These are phyloP conservation scores for Vidua chalybeata DNA, from an alignment of 2,113 vertebrate species.

Conservation along the genomic window DNA sequence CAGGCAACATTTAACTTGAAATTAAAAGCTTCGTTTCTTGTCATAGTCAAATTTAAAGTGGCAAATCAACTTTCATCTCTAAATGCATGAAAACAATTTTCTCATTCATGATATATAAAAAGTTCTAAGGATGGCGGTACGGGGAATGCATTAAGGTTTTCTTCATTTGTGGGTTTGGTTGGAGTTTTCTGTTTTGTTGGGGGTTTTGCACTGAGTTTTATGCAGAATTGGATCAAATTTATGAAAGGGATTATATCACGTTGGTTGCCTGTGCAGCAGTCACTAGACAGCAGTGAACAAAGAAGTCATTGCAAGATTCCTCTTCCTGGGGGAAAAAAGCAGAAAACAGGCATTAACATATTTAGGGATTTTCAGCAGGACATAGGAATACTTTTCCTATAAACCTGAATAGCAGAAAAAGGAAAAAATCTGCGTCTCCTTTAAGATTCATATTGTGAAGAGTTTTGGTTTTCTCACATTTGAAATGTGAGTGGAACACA, in stretches of 20 bases:
- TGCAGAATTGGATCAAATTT: not conserved
- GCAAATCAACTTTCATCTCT: not conserved
- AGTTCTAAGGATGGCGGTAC: not conserved
- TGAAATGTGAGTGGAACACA: not conserved
- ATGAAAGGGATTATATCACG: fast-evolving
- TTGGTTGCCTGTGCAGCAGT: not conserved
- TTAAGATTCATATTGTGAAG: not conserved
- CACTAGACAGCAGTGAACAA: not conserved
- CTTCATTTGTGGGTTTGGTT: not conserved
- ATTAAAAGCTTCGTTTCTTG: not conserved
- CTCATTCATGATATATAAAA: not conserved
- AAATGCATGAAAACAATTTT: not conserved
- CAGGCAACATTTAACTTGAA: not conserved
- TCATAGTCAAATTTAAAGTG: not conserved
- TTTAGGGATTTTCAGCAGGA: not conserved
- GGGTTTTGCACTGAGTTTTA: not conserved
- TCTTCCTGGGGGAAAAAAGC: not conserved
- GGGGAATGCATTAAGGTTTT: not conserved
- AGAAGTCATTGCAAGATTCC: not conserved
- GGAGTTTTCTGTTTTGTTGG: not conserved
- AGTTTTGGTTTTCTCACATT: not conserved
- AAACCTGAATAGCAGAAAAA: not conserved
- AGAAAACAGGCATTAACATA: not conserved
- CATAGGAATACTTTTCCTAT: not conserved
- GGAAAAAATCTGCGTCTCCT: not conserved